These are phyloP conservation scores for Drosophila rubida DNA, from an alignment of 2,888 invertebrate genomes.

Conservation along the genomic window DNA sequence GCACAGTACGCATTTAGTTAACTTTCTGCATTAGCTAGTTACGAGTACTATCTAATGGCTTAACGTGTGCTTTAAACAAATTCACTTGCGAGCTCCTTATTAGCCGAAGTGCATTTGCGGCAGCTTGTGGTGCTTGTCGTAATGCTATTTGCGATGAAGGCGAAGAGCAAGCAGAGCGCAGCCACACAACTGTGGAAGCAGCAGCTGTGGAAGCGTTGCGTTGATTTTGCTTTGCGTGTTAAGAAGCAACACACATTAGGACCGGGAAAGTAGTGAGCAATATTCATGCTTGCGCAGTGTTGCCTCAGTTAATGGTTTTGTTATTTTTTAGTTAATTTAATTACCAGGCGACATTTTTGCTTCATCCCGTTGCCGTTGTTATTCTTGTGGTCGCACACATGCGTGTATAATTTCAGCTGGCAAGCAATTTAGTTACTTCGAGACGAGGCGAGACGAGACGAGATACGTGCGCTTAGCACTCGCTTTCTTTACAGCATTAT, in stretches of 20 bases:
- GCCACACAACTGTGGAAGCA: conserved; percentile 20
- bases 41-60: too few relatives aligned
- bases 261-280: not conserved
- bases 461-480: conserved; percentile 10
- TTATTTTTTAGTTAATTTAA: conserved; percentile 54
- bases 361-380: conserved; percentile 18
- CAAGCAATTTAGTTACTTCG: conserved; percentile 52
- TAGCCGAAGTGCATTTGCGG: conserved; percentile 45
- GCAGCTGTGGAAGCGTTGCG: conserved; percentile 13
- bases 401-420: conserved; percentile 50
- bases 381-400: conserved; percentile 46
- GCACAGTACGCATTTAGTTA: too few relatives aligned
- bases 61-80: too few relatives aligned
- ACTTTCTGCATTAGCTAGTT: too few relatives aligned
- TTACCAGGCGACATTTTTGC: conserved; percentile 51
- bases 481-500: not conserved
- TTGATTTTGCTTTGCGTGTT: conserved; percentile 43
- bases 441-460: too few relatives aligned
- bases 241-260: not conserved
- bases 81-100: conserved; percentile 40
- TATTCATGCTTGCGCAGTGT: conserved; percentile 44
- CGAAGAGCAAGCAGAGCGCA: conserved; percentile 33
- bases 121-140: conserved; percentile 33
- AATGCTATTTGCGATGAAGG: conserved; percentile 38
- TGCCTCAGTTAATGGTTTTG: conserved; percentile 46